A percentile compares a stretch with the other conserved stretches of the same genome.
These are phyloP conservation scores for Pantherophis guttatus DNA, from an alignment of 2,113 vertebrate species.

Conservation along the genomic window DNA sequence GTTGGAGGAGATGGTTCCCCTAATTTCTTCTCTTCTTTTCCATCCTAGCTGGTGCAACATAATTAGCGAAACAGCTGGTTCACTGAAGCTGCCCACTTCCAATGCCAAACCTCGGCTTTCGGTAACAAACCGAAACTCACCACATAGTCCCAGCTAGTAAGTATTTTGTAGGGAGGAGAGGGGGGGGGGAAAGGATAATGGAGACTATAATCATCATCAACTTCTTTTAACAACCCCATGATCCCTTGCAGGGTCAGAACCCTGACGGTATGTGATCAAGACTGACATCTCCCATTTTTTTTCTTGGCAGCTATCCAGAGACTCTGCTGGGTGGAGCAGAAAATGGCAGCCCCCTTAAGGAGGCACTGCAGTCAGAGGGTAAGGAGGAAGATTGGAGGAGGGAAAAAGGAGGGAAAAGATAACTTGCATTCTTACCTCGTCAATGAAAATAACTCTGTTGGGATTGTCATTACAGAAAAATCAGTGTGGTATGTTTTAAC, in stretches of 20 bases:
- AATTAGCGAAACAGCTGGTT: conserved; percentile 61
- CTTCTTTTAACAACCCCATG: no score
- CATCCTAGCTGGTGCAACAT: conserved; percentile 62
- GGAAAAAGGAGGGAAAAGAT: not conserved
- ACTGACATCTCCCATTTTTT: not conserved
- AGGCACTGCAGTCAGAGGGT: conserved; percentile 50
- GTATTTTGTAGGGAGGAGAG: not conserved
- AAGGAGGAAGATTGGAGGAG: conserved; percentile 20
- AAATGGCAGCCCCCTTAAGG: conserved; percentile 51
- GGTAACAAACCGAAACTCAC: not conserved
- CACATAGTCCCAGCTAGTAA: conserved; percentile 60
- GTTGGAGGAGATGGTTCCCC: not conserved
- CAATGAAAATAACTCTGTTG: not conserved
- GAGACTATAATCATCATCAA: not conserved
- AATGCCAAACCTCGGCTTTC: conserved; percentile 26
- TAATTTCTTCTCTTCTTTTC: not conserved
- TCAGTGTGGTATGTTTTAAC: not conserved
- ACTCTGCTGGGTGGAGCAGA: conserved; percentile 56
- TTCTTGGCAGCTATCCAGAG: conserved; percentile 40
- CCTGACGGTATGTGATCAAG: not conserved
- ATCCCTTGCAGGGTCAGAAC: no score
- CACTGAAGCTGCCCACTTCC: conserved; percentile 53
- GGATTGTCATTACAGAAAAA: not conserved
- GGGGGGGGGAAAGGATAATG: not conserved
- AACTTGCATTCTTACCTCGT: not conserved